A percentile compares a stretch with the other conserved stretches of the same genome.
Conservation (phyloP, 37 sponge, comb jelly and placozoan genomes). For the Ephydatia muelleri region DNA sequence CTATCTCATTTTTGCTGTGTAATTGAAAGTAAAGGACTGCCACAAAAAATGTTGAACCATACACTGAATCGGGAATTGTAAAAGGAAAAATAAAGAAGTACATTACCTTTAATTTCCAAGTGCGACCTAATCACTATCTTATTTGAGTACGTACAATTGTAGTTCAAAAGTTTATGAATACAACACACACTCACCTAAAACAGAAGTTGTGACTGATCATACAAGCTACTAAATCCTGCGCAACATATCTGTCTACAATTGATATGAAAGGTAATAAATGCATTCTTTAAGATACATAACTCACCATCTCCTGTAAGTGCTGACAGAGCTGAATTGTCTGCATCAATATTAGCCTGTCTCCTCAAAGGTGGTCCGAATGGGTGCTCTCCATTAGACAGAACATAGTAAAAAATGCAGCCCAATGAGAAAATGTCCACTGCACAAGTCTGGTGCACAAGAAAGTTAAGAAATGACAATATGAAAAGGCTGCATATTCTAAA, state of each 20-base stretch:
- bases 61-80: no score
- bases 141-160: no score
- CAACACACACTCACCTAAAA: constrained; percentile 26
- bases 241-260: constrained; percentile 37
- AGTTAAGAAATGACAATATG: neutral
- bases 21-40: no score
- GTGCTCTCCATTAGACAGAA: constrained; percentile 72
- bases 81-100: no score
- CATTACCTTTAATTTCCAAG: no score
- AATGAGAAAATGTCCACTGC: constrained; percentile 87
- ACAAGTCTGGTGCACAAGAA: constrained; percentile 53
- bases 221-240: constrained; percentile 31
- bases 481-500: neutral
- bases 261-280: no score
- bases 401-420: constrained; percentile 90
- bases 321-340: constrained; percentile 43
- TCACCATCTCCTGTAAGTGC: constrained; percentile 34
- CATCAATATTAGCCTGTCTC: constrained; percentile 86
- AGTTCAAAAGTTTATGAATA: no score
- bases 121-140: no score
- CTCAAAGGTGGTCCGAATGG: constrained; percentile 80
- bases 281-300: neutral
- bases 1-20: no score
- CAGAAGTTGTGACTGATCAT: constrained; percentile 66
- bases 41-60: no score